These are phyloP conservation scores for Sebastes itinus DNA, from an alignment of 2,797 vertebrate genomes.

Conservation along the genomic window DNA sequence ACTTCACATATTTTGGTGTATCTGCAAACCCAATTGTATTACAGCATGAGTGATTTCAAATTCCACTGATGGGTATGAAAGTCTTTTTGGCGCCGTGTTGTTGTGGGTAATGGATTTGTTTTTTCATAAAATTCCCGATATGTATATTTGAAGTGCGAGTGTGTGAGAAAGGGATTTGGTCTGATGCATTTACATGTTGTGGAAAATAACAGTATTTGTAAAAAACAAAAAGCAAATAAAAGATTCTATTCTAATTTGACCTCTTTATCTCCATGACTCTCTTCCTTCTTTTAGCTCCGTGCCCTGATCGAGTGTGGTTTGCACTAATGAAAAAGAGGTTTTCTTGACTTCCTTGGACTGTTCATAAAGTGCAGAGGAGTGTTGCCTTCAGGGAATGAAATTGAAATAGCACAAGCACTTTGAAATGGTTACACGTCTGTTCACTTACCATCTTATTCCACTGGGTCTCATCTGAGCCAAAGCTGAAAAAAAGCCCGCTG, in stretches of 20 bases:
- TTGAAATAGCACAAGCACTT: constrained; percentile 39
- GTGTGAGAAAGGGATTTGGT: constrained; percentile 16
- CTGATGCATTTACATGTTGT: constrained; percentile 44
- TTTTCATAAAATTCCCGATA: constrained; percentile 12
- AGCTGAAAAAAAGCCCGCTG: constrained; percentile 25
- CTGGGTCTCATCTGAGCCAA: constrained; percentile 41
- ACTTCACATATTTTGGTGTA: neutral
- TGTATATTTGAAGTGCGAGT: constrained; percentile 26
- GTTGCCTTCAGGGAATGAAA: constrained; percentile 32
- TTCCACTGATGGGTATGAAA: constrained; percentile 21
- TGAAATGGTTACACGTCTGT: constrained; percentile 56
- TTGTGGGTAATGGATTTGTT: constrained; percentile 8
- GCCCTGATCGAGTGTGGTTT: neutral
- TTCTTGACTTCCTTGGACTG: constrained; percentile 18
- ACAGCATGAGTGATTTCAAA: constrained; percentile 27
- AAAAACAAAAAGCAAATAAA: constrained; percentile 56
- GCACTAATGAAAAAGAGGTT: neutral
- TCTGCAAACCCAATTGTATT: constrained; percentile 7
- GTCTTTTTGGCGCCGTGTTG: neutral
- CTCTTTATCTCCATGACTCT: neutral
- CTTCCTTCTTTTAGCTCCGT: neutral
- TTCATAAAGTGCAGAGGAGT: constrained; percentile 26
- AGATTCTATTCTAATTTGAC: constrained; percentile 64
- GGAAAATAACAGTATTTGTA: constrained; percentile 60
- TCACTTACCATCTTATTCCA: constrained; percentile 51